Evolutionary conservation across 2,797 vertebrate species (phyloP).

Genomic region (Xiphophorus birchmanni): DNA sequence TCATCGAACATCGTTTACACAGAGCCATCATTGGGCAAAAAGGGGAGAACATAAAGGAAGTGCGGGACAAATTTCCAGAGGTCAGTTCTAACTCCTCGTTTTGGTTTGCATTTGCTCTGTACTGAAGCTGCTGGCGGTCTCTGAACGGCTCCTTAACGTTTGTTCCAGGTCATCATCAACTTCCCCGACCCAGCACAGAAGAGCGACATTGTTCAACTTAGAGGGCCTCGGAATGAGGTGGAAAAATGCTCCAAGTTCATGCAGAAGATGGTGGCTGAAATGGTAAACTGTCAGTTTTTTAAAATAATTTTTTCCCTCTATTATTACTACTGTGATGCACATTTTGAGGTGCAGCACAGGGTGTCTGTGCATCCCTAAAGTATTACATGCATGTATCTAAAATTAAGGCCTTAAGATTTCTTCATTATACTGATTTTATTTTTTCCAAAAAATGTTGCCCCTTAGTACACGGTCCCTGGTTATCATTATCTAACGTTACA

Average conservation of each 20-base stretch:
- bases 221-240: conserved; percentile 95
- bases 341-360: too few species aligned
- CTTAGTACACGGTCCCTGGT: too few species aligned
- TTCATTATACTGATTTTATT: too few species aligned
- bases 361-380: too few species aligned
- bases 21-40: conserved; percentile 99
- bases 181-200: conserved; percentile 97
- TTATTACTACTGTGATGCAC: neutral
- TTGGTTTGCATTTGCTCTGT: neutral
- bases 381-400: too few species aligned
- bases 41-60: conserved; percentile 96
- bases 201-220: conserved; percentile 95
- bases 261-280: conserved; percentile 96
- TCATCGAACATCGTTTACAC: conserved; percentile 98
- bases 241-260: conserved; percentile 98
- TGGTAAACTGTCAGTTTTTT: conserved; percentile 74
- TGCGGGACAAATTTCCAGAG: conserved; percentile 98
- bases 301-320: too few species aligned
- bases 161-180: conserved; percentile 94
- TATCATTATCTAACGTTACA: too few species aligned
- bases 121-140: neutral
- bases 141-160: neutral
- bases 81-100: conserved; percentile 68
- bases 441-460: too few species aligned
- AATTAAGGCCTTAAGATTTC: too few species aligned